These are phyloP conservation scores for Lasioglossum baleicum DNA, from an alignment of 1,140 invertebrate genomes.

Conservation along the genomic window DNA sequence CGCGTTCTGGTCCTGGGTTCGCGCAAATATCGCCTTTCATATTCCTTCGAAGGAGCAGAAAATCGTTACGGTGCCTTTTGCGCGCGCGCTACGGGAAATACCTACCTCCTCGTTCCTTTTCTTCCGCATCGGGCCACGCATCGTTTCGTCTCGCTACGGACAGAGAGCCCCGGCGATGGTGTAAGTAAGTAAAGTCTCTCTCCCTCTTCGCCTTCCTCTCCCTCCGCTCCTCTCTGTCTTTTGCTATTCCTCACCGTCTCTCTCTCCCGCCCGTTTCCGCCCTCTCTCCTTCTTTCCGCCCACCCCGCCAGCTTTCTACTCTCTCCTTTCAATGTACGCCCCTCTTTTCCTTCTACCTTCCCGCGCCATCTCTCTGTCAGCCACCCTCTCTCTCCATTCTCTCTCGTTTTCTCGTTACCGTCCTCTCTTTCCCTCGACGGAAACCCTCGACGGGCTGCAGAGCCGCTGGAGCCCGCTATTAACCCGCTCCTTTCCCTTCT, in stretches of 20 bases:
- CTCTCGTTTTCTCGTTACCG: conserved; percentile 16
- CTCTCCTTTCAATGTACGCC: conserved; percentile 39
- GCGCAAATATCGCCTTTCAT: conserved; percentile 81
- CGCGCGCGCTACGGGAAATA: conserved; percentile 78
- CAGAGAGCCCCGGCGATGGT: conserved; percentile 68
- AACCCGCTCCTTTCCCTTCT: conserved; percentile 65
- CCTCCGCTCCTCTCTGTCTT: conserved; percentile 54
- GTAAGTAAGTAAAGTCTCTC: conserved; percentile 80
- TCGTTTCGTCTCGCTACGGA: conserved; percentile 60
- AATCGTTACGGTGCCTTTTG: conserved; percentile 81
- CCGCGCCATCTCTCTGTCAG: too few relatives aligned
- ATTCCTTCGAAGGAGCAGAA: conserved; percentile 81
- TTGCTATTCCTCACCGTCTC: conserved; percentile 38
- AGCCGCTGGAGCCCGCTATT: conserved; percentile 65
- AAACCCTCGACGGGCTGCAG: conserved; percentile 62
- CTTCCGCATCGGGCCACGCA: conserved; percentile 62
- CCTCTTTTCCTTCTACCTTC: too few relatives aligned
- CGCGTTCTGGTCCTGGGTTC: conserved; percentile 60
- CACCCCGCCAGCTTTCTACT: conserved; percentile 35
- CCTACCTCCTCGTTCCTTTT: conserved; percentile 68
- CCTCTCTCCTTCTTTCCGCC: conserved; percentile 53
- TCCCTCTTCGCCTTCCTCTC: conserved; percentile 61
- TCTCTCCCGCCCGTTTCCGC: conserved; percentile 48
- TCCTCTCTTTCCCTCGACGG: conserved; percentile 28
- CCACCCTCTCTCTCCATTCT: conserved; percentile 18